Percentiles rank a stretch among this genome's conserved stretches.
phyloP scores from a whole-genome alignment of 2,113 vertebrate species.

The Protobothrops flavoviridis region DNA sequence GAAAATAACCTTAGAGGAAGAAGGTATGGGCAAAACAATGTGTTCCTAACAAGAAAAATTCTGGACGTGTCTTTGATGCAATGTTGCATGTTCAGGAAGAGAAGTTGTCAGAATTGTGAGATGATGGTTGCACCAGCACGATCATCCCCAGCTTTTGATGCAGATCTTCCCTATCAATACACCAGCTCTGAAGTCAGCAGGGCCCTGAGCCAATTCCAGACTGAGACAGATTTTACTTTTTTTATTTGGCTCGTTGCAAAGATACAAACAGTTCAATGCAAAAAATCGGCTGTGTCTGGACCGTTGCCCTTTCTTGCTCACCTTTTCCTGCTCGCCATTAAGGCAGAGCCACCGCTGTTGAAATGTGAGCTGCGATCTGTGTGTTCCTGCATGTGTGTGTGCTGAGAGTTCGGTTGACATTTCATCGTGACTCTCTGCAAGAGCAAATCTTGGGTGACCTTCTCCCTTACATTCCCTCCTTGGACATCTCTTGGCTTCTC shows the following conservation, averaged over 20 bases:
- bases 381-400: too few relatives aligned
- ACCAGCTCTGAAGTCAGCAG: not conserved
- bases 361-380: not conserved
- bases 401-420: not conserved
- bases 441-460: not conserved
- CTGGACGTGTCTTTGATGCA: not conserved
- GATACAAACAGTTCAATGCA: not conserved
- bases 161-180: not conserved
- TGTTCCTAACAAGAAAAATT: not conserved
- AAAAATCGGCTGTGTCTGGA: not conserved
- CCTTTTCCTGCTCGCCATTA: not conserved
- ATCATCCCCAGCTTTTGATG: not conserved
- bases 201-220: not conserved
- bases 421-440: not conserved
- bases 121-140: not conserved
- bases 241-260: not conserved
- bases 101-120: not conserved
- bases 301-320: not conserved
- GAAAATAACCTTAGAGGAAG: not conserved
- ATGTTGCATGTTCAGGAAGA: not conserved
- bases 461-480: not conserved
- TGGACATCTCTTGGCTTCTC: not conserved
- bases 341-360: not conserved
- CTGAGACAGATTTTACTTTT: not conserved
- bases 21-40: not conserved